Base-by-base conservation (phyloP, 2,888 invertebrate genomes). In the Esperia sulphurella region DNA sequence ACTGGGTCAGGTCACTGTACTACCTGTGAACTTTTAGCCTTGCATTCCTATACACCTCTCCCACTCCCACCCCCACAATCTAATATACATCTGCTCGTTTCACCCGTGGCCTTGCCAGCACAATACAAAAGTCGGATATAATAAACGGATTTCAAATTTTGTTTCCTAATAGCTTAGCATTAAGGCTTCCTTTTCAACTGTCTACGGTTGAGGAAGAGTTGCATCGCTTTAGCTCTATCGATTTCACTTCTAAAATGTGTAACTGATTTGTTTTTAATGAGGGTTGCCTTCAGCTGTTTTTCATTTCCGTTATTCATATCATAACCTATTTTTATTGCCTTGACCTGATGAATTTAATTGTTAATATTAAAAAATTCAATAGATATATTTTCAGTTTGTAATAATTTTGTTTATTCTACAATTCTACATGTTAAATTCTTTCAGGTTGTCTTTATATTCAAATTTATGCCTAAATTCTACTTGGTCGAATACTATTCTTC, bases 1-100 rank as follows among this genome's bases (percentile, higher is more conserved):
- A 81, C 71, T 88, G 59, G 88, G 88, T 82, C 86, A 86, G 86
- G 87, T 83, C 87, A 79, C 69, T 84, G 86, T 77, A 80, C 79
- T 77, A 77, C 85, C 83, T 83, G 83, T 72, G 84, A 84, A 78
- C 84, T 69, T 69, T 60, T 76, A 82, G 80, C 83, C 84, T 82
- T 86, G 86, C 86, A 86, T 79, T 82, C 79, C 71, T 58, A 58
- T 68, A 57, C 59, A 58, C 53, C 68, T 63, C 54, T 74, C 77
- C 56, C 68, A 58, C 59, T 75, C 68, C 35, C 53, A 54, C 75
- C 39, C 58, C 45, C 46, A 50, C 52, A 49, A 55, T 45, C 48
- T 45, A 50, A 35, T 45, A 58, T 76, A 63, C 52, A 52, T 46
- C 65, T 63, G 35, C 80, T 78, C 65, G 65, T 52, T 59, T 81